phyloP scores from a whole-genome alignment of 35 echinoderm and acorn worm genomes.

The Antedon bifida region DNA sequence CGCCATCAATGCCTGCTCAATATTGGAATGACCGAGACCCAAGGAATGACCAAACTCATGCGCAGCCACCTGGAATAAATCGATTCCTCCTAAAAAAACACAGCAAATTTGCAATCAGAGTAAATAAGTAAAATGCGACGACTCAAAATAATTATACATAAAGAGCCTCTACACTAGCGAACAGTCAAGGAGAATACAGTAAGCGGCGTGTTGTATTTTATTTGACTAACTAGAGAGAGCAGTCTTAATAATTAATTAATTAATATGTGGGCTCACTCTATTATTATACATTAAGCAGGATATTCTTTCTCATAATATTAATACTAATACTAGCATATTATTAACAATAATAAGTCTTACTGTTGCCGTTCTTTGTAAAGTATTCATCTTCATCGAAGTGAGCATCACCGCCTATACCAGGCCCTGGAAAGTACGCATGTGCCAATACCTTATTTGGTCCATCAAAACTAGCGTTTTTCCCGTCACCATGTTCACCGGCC shows the following conservation, averaged over 20 bases:
- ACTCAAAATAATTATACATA: no score
- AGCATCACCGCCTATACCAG: conserved; percentile 36
- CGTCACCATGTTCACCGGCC: conserved; percentile 42
- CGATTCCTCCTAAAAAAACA: conserved; percentile 14
- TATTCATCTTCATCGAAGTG: conserved; percentile 78
- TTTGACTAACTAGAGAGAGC: no score
- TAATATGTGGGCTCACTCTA: no score
- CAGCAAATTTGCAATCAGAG: background rate
- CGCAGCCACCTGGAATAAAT: conserved; percentile 55
- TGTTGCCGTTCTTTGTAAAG: conserved; percentile 5
- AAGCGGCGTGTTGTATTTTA: no score
- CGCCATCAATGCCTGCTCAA: conserved; percentile 39
- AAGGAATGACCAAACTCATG: conserved; percentile 86
- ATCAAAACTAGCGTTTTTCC: conserved; percentile 41
- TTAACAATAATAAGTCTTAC: no score
- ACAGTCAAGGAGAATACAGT: no score
- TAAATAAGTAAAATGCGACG: background rate
- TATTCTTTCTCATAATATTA: no score
- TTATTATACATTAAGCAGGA: no score
- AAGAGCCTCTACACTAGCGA: no score
- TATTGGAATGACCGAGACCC: conserved; percentile 54
- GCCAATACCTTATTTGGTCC: conserved; percentile 46
- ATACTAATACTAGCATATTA: no score
- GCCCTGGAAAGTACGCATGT: conserved; percentile 57
- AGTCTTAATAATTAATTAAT: no score